Evolutionary conservation across 2,797 vertebrate genomes (phyloP).

Genomic region (Macropus fuliginosus): DNA sequence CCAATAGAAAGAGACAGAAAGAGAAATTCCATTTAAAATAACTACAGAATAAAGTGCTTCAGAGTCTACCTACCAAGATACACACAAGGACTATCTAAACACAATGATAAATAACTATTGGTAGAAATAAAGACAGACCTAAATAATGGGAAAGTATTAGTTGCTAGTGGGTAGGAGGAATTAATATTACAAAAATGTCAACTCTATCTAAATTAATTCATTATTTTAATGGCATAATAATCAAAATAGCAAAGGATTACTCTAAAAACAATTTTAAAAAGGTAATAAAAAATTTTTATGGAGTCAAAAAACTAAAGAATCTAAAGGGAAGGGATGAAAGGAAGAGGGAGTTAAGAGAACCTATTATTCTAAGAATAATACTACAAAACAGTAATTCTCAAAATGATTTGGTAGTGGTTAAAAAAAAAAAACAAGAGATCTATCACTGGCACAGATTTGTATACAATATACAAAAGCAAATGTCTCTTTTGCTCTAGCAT

Average conservation of each 20-base stretch:
- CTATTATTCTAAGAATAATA: background rate
- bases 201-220: background rate
- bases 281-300: background rate
- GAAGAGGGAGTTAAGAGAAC: background rate
- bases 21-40: background rate
- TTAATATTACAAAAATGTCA: background rate
- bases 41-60: background rate
- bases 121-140: background rate
- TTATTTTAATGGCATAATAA: background rate
- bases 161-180: background rate
- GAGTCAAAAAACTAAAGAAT: background rate
- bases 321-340: background rate
- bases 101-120: background rate
- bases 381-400: background rate
- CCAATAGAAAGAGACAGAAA: background rate
- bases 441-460: background rate
- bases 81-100: background rate
- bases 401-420: background rate
- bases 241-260: background rate
- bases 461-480: background rate
- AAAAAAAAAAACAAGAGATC: background rate
- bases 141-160: background rate
- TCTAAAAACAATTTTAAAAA: background rate
- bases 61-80: background rate
- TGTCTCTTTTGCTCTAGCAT: background rate